Evolutionary conservation across 2,797 vertebrate genomes (phyloP).

Genomic region (Mionectes olivaceus): DNA sequence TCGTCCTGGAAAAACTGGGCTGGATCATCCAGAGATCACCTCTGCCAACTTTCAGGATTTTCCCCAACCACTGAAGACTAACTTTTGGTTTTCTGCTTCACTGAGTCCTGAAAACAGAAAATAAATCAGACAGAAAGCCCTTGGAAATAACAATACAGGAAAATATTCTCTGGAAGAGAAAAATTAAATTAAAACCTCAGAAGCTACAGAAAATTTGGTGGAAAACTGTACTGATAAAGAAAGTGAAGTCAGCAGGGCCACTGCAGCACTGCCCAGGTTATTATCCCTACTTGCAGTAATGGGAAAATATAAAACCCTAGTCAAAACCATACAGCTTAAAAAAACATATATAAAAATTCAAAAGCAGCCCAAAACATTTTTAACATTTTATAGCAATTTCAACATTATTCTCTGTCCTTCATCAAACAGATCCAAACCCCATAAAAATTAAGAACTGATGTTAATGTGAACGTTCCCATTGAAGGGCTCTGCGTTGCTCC

Average conservation of each 20-base stretch:
- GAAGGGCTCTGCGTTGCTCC: background rate
- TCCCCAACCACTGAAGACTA: slow-evolving; percentile 24
- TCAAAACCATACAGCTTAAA: background rate
- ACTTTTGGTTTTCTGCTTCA: slow-evolving; percentile 40
- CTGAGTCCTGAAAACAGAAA: slow-evolving; percentile 14
- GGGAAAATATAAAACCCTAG: background rate
- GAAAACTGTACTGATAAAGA: background rate
- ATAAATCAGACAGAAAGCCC: slow-evolving; percentile 32
- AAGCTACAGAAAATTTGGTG: background rate
- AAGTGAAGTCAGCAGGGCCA: background rate
- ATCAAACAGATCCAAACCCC: background rate
- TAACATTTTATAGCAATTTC: background rate
- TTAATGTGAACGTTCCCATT: background rate
- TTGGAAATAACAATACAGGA: background rate
- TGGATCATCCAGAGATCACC: background rate
- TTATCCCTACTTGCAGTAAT: background rate
- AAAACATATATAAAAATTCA: background rate
- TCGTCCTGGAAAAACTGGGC: background rate
- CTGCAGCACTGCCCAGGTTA: background rate
- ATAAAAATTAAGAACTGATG: slow-evolving; percentile 7
- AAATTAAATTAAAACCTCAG: background rate
- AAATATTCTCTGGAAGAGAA: background rate
- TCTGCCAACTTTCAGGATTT: background rate
- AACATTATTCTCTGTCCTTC: background rate
- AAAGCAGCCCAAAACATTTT: background rate